Conservation (phyloP, 1,140 invertebrate species). For the Periplaneta americana region DNA sequence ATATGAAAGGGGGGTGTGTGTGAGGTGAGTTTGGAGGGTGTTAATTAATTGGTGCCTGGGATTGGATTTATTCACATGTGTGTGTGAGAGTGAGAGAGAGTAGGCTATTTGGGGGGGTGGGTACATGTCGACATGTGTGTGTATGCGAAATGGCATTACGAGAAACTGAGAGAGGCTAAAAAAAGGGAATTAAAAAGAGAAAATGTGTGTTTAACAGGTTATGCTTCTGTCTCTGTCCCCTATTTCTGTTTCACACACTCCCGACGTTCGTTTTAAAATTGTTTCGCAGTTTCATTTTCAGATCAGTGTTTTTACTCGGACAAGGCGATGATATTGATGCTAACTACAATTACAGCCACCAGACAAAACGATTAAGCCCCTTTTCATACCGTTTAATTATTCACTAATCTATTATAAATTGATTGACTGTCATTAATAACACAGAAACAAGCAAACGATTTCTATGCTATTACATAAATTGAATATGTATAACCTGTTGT, state of each 20-base stretch:
- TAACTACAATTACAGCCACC: too few species aligned
- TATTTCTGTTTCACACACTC: too few species aligned
- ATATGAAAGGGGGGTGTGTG: not conserved
- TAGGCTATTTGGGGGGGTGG: not conserved
- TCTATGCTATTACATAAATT: too few species aligned
- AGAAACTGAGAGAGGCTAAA: not conserved
- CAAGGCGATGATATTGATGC: not conserved
- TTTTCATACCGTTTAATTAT: too few species aligned
- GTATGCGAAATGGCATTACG: too few species aligned
- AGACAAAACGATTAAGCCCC: too few species aligned
- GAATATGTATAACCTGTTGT: too few species aligned
- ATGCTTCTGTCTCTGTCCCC: not conserved
- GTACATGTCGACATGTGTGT: not conserved
- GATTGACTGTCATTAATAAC: too few species aligned
- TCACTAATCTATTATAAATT: too few species aligned
- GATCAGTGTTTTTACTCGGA: not conserved
- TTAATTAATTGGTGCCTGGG: not conserved
- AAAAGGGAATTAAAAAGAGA: not conserved
- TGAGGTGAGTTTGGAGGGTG: not conserved
- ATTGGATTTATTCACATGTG: not conserved
- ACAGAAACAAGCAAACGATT: too few species aligned
- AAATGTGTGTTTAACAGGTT: not conserved
- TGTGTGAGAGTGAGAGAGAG: not conserved
- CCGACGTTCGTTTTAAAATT: not conserved
- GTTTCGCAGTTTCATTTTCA: not conserved